Evolutionary conservation across 2,888 invertebrate species (phyloP), one percentile per base, ranked within the genome.

Genomic region (Euclidia mi): DNA sequence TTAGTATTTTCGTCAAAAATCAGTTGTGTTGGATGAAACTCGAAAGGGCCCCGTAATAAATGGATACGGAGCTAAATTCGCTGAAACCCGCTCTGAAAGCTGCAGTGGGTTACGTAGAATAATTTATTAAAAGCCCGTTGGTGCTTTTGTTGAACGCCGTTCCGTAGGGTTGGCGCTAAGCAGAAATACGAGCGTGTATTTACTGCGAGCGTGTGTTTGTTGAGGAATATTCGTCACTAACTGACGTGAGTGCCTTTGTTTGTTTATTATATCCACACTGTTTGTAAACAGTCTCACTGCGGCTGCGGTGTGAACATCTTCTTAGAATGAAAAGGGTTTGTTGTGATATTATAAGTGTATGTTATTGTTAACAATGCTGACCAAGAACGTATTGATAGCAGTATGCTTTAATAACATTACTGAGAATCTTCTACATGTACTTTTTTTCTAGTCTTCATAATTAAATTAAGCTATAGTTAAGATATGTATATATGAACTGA

Each of bases 41-140:
- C 48, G 63, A 71, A 75, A 75, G 73, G 77, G 75, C 64, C 59
- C 68, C 46, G 71, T 83, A 79, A 86, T 82, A 84, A 85, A 87
- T 85, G 83, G 77, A 76, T 78, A 77, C 65, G 78, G 65, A 64
- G 72, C 77, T 70, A 74, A 79, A 82, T 77, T 81, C 80, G 75
- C 77, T 71, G 73, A 75, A 75, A 77, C 74, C 76, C 65, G 69
- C 69, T 69, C 80, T 81, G 82, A 83, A 79, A 82, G 81, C 87
- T 82, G 81, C 81, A 81, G 75, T 78, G 81, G 78, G 79, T 78
- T 71, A 79, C 73, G 75, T 65, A 68, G 88, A 89, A 90, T 90
- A 88, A 90, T 90, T 90, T 89, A 91, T 89, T 88, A 88, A 88
- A 88, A 85, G 86, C 78, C 81, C 81, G 78, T 71, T 72, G 71